These are phyloP conservation scores for Empidonax traillii DNA, from an alignment of 2,113 vertebrate species.

Conservation along the genomic window DNA sequence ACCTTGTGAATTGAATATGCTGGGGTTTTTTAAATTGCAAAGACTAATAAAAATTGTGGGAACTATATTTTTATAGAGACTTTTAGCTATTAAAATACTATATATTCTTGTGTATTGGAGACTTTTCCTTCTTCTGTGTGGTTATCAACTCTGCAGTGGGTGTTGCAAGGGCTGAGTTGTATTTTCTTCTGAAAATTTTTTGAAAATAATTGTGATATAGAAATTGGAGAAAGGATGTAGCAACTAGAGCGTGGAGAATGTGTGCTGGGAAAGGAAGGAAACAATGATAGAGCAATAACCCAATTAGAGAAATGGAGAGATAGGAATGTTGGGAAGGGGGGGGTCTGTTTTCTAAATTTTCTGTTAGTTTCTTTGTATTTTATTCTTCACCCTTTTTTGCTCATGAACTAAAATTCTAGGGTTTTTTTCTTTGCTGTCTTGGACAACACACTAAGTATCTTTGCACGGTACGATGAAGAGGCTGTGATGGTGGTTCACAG, in stretches of 20 bases:
- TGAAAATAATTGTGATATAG: background rate
- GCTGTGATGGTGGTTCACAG: background rate
- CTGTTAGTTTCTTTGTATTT: background rate
- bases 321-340: background rate
- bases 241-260: background rate
- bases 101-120: background rate
- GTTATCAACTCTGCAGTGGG: background rate
- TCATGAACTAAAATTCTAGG: background rate
- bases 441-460: background rate
- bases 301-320: background rate
- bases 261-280: background rate
- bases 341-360: rapidly evolving
- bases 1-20: background rate
- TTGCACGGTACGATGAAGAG: background rate
- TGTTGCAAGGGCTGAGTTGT: background rate
- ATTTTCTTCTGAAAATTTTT: background rate
- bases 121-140: background rate
- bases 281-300: background rate
- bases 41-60: background rate
- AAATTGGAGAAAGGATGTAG: background rate
- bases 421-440: background rate
- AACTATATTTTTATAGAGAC: background rate
- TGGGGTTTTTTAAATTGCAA: background rate
- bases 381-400: background rate
- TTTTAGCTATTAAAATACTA: background rate